Conservation (phyloP, 2,113 vertebrate species). For the Theristicus caerulescens region DNA sequence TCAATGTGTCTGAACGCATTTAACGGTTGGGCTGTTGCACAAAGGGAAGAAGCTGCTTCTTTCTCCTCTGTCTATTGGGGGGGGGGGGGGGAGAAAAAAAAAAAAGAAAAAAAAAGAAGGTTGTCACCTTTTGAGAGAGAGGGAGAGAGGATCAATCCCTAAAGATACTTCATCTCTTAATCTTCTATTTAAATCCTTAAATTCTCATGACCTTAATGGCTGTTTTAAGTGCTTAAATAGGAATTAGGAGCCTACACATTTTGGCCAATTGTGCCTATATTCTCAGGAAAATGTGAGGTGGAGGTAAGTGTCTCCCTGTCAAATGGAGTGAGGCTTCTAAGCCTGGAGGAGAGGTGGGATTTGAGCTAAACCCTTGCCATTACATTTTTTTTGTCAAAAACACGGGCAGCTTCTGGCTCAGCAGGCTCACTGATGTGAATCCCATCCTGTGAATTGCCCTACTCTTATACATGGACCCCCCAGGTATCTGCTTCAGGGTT, state of each 20-base stretch:
- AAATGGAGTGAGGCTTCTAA: not conserved
- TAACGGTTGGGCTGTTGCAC: not conserved
- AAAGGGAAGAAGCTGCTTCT: not conserved
- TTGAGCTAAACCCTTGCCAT: not conserved
- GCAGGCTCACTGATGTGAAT: not conserved
- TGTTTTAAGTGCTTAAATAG: slow-evolving; percentile 8
- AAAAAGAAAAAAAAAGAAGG: not conserved
- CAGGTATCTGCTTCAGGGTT: not conserved
- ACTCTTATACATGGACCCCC: accelerated
- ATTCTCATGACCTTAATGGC: not conserved
- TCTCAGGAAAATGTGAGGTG: not conserved
- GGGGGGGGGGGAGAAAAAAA: no score
- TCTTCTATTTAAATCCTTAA: slow-evolving; percentile 29
- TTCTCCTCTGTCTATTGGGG: not conserved
- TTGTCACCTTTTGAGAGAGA: not conserved
- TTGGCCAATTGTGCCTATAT: not conserved
- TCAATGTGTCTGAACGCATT: not conserved
- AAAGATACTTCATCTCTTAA: slow-evolving; percentile 22
- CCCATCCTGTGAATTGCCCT: not conserved
- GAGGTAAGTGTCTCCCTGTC: not conserved
- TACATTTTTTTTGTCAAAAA: not conserved
- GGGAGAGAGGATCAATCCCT: not conserved
- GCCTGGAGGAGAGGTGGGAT: not conserved
- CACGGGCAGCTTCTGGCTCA: not conserved
- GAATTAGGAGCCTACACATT: not conserved